Evolutionary conservation across 1,140 invertebrate species (phyloP).

Genomic region (Cataglyphis hispanica): DNA sequence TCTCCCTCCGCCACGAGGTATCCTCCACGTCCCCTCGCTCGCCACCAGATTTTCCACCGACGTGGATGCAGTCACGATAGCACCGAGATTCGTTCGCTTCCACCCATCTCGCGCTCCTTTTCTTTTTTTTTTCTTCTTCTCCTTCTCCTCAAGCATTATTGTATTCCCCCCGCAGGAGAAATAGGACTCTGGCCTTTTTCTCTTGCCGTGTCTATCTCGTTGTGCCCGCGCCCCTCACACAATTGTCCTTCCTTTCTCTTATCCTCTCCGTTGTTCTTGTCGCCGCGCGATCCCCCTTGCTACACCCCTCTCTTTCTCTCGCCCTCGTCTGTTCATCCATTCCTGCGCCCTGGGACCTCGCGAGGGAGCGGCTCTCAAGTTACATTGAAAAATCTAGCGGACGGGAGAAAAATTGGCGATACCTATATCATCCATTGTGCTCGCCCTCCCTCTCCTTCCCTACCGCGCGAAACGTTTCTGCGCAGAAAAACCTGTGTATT

Average conservation of each 20-base stretch:
- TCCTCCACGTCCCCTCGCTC: conserved; percentile 54
- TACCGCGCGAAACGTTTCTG: conserved; percentile 2
- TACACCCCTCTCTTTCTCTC: conserved; percentile 66
- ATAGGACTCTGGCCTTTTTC: conserved; percentile 52
- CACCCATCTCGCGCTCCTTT: conserved; percentile 69
- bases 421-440: conserved; percentile 77
- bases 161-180: conserved; percentile 63
- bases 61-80: conserved; percentile 72
- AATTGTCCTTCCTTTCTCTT: conserved; percentile 67
- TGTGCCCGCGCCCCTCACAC: conserved; percentile 48
- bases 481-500: conserved; percentile 64
- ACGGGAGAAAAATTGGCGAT: conserved; percentile 77
- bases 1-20: conserved; percentile 58
- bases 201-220: conserved; percentile 66
- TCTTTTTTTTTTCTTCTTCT: conserved; percentile 50
- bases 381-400: conserved; percentile 79
- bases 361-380: conserved; percentile 76
- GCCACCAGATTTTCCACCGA: conserved; percentile 72
- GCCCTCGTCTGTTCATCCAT: conserved; percentile 72
- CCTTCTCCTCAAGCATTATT: conserved; percentile 66
- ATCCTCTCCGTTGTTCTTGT: conserved; percentile 71
- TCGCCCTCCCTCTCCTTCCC: not conserved
- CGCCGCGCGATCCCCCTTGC: conserved; percentile 65
- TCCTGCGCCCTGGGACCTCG: conserved; percentile 75
- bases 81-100: conserved; percentile 74